Evolutionary conservation across 2,113 vertebrate genomes (phyloP).

Genomic region (Centropus unirufus): DNA sequence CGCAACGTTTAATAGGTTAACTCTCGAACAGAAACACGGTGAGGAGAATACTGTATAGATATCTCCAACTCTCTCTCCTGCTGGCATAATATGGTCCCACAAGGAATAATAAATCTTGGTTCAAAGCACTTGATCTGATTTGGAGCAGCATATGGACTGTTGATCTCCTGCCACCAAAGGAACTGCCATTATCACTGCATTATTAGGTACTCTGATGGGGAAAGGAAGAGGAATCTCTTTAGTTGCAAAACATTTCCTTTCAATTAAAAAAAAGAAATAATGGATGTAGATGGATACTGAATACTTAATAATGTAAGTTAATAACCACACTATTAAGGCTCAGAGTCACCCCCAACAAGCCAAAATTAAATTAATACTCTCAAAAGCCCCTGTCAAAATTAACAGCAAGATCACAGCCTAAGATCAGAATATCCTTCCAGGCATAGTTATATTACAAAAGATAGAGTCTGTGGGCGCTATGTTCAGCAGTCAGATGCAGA

Average conservation of each 20-base stretch:
- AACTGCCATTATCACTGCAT: not conserved
- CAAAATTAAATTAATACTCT: not conserved
- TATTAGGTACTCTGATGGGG: not conserved
- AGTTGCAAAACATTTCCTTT: not conserved
- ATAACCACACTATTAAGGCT: not conserved
- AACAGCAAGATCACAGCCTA: not conserved
- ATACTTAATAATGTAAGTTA: not conserved
- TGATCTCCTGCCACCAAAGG: not conserved
- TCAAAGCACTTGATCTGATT: not conserved
- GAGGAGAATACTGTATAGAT: not conserved
- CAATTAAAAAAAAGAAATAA: not conserved
- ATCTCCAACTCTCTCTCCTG: not conserved
- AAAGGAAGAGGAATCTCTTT: not conserved
- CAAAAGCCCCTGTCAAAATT: not conserved
- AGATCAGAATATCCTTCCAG: not conserved
- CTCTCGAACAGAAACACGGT: not conserved
- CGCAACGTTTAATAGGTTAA: not conserved
- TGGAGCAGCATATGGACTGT: not conserved
- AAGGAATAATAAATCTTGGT: not conserved
- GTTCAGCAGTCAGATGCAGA: not conserved
- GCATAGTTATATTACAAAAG: not conserved
- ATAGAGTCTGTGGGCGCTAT: not conserved
- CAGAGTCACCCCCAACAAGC: not conserved
- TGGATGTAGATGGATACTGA: not conserved
- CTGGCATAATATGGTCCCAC: not conserved